Evolutionary conservation across 2,113 vertebrate species (phyloP), one percentile per base, ranked within the genome.

Genomic region (Empidonax traillii): DNA sequence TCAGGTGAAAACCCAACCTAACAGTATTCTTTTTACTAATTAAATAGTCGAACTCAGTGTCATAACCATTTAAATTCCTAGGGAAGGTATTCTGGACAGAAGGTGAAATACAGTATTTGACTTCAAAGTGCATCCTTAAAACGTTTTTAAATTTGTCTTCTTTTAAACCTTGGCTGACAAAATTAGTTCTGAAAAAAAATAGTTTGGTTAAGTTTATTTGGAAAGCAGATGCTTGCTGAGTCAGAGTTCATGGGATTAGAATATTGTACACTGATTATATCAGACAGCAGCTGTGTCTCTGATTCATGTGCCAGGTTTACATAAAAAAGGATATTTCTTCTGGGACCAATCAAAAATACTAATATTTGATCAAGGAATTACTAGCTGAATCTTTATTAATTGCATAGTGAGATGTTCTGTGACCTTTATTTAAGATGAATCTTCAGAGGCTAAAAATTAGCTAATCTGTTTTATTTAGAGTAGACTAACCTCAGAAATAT

Each of bases 311-410:
- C 96, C 94, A 96, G 87, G 83, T 86, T 93, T 97, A 77, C n/a
- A 91, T 67, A 91, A 90, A 93, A 96, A 95, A 80, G 71, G 46
- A 55, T 89, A 89, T 82, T 96, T 97, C 96, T 96, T 94, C 85
- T 95, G 91, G 74, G 93, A 90, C 87, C 91, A 97, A 97, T 97
- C 53, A 94, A 96, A 97, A 97, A 84, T 87, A 94, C 74, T 93
- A 97, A 94, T 95, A 96, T 97, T 97, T 87, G 69, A 94, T 95
- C 92, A 93, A 94, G 87, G 96, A 96, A 88, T 83, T 91, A 91
- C 87, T 93, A 88, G 59, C 78, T 95, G 90, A 96, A 87, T 86
- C 92, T 96, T 95, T 94, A 71, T 95, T 96, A 98, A 93, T 93
- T 93, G 75, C 77, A 56, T 47, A 87, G 66, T 89, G 68, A 91